Evolutionary conservation across 2,113 vertebrate species (phyloP).

Genomic region (Phocoena phocoena): DNA sequence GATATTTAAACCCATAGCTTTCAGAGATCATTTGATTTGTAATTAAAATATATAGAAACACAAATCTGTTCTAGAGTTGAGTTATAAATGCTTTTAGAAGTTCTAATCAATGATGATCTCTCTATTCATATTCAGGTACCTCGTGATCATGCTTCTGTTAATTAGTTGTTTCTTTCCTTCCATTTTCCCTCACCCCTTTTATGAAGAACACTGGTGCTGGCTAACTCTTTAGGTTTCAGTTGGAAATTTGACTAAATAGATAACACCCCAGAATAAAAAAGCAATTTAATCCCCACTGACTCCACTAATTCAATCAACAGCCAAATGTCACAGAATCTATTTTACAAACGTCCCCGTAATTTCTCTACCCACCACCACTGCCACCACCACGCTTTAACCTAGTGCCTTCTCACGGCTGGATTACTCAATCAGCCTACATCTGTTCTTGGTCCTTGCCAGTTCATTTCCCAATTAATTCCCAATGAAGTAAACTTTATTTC

Average conservation of each 20-base stretch:
- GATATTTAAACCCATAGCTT: not conserved
- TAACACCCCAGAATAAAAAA: not conserved
- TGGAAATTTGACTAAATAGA: not conserved
- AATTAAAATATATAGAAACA: not conserved
- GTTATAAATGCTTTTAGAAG: not conserved
- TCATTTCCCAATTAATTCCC: not conserved
- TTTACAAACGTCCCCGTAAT: not conserved
- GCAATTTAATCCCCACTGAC: not conserved
- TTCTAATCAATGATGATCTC: not conserved
- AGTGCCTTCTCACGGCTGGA: not conserved
- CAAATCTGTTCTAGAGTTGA: not conserved
- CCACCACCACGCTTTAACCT: not conserved
- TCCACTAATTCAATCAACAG: not conserved
- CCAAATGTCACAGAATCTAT: not conserved
- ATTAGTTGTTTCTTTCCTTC: not conserved
- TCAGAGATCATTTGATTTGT: constrained; percentile 31
- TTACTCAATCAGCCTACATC: not conserved
- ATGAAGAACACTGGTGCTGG: not conserved
- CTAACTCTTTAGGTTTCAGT: not conserved
- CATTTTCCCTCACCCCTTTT: not conserved
- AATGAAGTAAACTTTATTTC: not conserved
- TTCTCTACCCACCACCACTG: not conserved
- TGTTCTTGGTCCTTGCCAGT: not conserved
- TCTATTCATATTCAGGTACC: not conserved
- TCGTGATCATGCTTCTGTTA: not conserved